Base-by-base conservation (phyloP, 2,797 vertebrate species). In the Margarornis squamiger region DNA sequence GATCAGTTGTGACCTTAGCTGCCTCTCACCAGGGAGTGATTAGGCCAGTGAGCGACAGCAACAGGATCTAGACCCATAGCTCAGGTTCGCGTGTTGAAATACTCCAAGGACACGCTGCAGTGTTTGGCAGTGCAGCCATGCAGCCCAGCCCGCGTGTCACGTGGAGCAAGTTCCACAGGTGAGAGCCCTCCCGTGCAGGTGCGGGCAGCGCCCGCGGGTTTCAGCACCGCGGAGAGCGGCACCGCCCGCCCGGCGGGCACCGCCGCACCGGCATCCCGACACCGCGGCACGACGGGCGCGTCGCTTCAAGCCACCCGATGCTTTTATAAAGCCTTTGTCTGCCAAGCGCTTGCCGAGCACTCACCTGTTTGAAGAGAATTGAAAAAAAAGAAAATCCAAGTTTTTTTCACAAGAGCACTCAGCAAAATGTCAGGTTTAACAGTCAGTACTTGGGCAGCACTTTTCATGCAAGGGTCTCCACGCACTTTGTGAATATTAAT, bases 361-460 rank as follows among this genome's bases (percentile, higher is more conserved):
- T 77, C 20, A 72, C 79, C 62, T 89, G 65, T 94, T 93, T 73
- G 88, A 90, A 86, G 61, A 84, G 72, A 94, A 49, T 11, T 74
- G 71, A 24, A 68, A 39, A 12, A 52, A 48, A 51, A 26, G 26
- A 49, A 27, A 48, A 36, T 59, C 41, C 7, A 70, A 71, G 62
- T 78, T 96, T 65, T 88, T 89, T 93, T 96, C 52, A 68, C 46
- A 52, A 39, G 66, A 89, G 48, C 86, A 49, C 32, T 63, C 57
- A 71, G 83, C 41, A 93, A 90, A 95, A 76, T 67, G 92, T 55
- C 84, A 93, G 81, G 71, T 95, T 92, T 91, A 86, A 41, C 95
- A 68, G 75, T 30, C 39, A 34, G 61, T 65, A 78, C 27, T 93
- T 18, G 67, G 93, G 73, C 49, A 90, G 58, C 18, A 15, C 89